Conservation (phyloP, 2,888 invertebrate genomes). For the Synergus umbraculus region DNA sequence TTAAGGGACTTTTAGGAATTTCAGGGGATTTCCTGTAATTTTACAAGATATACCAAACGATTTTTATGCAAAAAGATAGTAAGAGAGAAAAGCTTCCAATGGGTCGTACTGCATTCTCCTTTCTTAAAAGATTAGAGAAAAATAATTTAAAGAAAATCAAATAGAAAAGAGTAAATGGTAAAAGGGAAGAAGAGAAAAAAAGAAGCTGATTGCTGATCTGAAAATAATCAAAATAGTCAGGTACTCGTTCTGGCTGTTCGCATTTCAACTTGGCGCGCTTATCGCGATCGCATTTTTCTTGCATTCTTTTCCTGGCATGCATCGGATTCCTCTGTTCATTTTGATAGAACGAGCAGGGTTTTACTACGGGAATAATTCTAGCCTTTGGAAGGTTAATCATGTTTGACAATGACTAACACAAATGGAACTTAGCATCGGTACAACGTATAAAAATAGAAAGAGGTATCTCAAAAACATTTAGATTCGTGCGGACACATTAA, state of each 20-base stretch:
- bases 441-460: constrained; percentile 31
- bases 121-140: constrained; percentile 19
- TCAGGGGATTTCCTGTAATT: no score
- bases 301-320: constrained; percentile 56
- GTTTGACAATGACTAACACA: constrained; percentile 11
- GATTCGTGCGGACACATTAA: constrained; percentile 11
- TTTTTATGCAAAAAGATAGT: background rate
- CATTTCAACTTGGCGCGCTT: constrained; percentile 43
- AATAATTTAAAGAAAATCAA: constrained; percentile 18
- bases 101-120: constrained; percentile 29
- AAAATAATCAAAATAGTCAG: constrained; percentile 47
- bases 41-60: no score
- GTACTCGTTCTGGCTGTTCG: constrained; percentile 40
- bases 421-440: constrained; percentile 21
- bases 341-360: constrained; percentile 25
- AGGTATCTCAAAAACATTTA: constrained; percentile 14
- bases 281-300: constrained; percentile 35
- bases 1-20: no score
- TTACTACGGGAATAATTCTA: constrained; percentile 20
- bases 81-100: constrained; percentile 18
- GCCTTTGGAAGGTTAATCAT: constrained; percentile 22
- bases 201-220: constrained; percentile 44
- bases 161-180: constrained; percentile 39
- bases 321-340: constrained; percentile 47
- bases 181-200: constrained; percentile 36